phyloP scores from a whole-genome alignment of 2,113 vertebrate species.

The Callipepla squamata region DNA sequence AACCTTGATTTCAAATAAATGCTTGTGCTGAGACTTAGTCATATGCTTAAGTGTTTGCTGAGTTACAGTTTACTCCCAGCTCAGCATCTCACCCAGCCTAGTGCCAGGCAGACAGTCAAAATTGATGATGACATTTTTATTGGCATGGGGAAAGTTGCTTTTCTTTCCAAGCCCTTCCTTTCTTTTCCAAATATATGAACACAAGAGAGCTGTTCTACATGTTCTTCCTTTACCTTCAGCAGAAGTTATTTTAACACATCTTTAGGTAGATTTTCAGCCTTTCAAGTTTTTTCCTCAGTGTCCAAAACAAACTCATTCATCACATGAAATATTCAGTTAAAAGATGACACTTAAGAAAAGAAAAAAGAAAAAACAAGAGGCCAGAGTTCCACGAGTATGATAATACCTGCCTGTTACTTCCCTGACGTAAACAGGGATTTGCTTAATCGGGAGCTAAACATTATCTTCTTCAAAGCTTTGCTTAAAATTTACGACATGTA shows the following conservation, averaged over 20 bases:
- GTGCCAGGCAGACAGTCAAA: background rate
- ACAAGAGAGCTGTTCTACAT: rapidly evolving
- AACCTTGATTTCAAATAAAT: background rate
- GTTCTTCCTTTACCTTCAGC: background rate
- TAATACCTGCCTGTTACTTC: background rate
- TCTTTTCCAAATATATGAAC: background rate
- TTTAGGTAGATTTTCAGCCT: background rate
- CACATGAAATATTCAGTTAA: background rate
- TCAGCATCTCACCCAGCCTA: background rate
- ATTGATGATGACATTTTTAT: background rate
- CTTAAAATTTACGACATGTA: background rate
- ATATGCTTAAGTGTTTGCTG: background rate
- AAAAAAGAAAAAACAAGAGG: background rate
- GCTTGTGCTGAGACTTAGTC: background rate
- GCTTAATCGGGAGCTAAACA: background rate
- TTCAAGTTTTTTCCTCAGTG: background rate
- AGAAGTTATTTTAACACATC: background rate
- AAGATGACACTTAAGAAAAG: background rate
- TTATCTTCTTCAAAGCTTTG: background rate
- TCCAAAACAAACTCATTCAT: background rate
- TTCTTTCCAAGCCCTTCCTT: background rate
- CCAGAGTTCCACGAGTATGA: background rate
- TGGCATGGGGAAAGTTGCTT: background rate
- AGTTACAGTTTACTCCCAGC: background rate
- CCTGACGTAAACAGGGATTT: background rate